These are phyloP conservation scores for Nebria brevicollis DNA, from an alignment of 2,888 invertebrate genomes.

Conservation along the genomic window DNA sequence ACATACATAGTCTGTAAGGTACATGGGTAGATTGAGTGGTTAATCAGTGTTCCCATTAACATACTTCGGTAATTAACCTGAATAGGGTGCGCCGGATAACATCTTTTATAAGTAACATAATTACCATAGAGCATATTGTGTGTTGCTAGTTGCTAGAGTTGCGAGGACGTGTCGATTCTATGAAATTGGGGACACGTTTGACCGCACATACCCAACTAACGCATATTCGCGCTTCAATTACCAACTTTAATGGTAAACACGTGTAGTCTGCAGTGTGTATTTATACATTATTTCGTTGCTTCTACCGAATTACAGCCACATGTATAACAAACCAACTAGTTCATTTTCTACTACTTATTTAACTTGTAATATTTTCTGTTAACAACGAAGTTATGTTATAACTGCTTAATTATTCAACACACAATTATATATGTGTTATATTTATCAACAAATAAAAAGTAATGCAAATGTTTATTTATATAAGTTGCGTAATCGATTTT, in stretches of 20 bases:
- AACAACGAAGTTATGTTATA: too few relatives aligned
- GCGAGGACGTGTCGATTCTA: background rate
- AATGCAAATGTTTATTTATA: too few relatives aligned
- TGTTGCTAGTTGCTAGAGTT: background rate
- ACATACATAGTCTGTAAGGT: background rate
- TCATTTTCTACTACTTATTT: too few relatives aligned
- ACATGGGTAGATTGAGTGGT: constrained; percentile 15
- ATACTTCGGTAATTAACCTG: constrained; percentile 18
- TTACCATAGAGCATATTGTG: constrained; percentile 7
- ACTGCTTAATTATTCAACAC: too few relatives aligned
- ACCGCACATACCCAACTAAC: background rate
- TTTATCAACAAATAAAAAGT: too few relatives aligned
- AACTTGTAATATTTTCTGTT: too few relatives aligned
- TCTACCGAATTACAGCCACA: too few relatives aligned
- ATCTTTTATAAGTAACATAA: constrained; percentile 19
- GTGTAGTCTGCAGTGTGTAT: background rate
- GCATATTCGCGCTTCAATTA: background rate
- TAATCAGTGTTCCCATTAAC: constrained; percentile 17
- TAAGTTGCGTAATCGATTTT: too few relatives aligned
- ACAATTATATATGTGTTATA: too few relatives aligned
- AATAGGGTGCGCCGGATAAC: constrained; percentile 15
- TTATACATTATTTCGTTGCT: background rate
- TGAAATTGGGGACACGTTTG: background rate
- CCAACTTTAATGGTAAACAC: constrained; percentile 1
- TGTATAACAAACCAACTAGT: too few relatives aligned